Base-by-base conservation (phyloP, 2,113 vertebrate genomes). In the Brachirus orientalis region DNA sequence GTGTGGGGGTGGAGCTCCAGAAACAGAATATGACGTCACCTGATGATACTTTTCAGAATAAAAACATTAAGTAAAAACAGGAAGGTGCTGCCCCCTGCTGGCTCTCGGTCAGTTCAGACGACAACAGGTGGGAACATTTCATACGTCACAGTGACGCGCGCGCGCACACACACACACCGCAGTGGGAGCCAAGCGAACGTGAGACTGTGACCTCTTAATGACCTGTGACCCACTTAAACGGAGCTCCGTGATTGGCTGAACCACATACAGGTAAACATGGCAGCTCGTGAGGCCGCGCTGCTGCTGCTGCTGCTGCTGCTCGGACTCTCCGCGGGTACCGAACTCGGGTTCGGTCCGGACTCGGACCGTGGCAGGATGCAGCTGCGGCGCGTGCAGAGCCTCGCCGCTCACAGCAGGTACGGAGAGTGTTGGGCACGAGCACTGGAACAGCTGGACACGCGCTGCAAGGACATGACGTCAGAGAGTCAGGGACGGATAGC, bases 401-500 rank as follows among this genome's bases (percentile, higher is more conserved):
- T 93, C 10, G 86, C 90, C 0, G 56, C 48, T 1, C 84, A 87
- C 17, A 69, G 86, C 2, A 45, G 76, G 10, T 92, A 90, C 9
- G 93, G 93, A 17, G 82, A 50, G 2, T 94, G 93, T 44, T 94
- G 93, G 93, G 72, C 82, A 8, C 73, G 65, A 0, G 91, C 91
- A 3, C 71, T 94, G 75, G 71, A 87, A 36, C 58, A 77, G 45
- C 80, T 93, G 40, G 86, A 88, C 38, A 44, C 72, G 13, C 75
- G 80, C 50, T 94, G 93, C 58, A 47, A 38, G 22, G 76, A 92
- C 17, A 65, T 94, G 80, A 90, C 84, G 61, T 89, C 90, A 19
- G 91, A 94, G 36, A 79, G 76, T n/a, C 93, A 93, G 62, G 89
- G 89, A 46, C 57, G 53, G 6, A 70, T 93, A 0, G 92, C 93